phyloP scores from a whole-genome alignment of 2,797 vertebrate species.

The Masticophis lateralis region DNA sequence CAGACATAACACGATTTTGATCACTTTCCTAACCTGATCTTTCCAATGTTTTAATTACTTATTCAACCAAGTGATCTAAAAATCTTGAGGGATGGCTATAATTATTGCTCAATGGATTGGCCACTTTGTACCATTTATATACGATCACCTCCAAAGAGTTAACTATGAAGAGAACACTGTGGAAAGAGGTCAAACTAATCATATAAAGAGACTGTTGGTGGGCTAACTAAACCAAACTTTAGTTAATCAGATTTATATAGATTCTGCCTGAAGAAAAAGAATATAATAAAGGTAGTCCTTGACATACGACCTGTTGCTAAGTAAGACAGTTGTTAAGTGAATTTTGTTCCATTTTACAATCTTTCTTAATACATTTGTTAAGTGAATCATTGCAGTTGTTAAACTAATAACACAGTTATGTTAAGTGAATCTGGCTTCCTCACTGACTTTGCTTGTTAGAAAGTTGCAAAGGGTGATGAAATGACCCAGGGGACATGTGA shows the following conservation, averaged over 20 bases:
- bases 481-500: no score
- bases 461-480: no score
- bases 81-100: neutral
- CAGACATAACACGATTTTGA: fast-evolving
- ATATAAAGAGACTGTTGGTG: neutral
- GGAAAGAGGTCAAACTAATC: neutral
- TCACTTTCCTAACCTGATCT: neutral
- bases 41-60: neutral
- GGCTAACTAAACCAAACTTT: neutral
- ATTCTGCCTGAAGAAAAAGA: neutral
- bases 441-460: neutral
- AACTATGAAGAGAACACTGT: neutral
- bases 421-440: neutral
- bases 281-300: neutral
- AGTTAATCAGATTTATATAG: neutral
- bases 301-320: neutral
- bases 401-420: neutral
- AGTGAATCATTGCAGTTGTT: no score
- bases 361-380: no score
- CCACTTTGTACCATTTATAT: neutral
- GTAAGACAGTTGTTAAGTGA: neutral
- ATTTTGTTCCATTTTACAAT: no score
- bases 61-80: neutral
- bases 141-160: neutral
- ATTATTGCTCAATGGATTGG: neutral